Conservation (phyloP, 2,113 vertebrate genomes). For the Ageneiosus marmoratus region DNA sequence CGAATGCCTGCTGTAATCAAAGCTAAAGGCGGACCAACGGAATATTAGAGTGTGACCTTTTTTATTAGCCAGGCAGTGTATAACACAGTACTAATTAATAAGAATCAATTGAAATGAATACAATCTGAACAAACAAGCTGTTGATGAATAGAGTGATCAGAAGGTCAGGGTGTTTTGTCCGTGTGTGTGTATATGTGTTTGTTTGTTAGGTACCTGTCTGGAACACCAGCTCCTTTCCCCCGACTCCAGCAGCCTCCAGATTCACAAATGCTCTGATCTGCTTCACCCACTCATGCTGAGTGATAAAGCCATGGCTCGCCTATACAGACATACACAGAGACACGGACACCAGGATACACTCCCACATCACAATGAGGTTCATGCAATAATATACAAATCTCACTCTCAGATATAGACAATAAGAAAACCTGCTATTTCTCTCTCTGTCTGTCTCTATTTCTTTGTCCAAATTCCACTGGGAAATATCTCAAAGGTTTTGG, state of each 20-base stretch:
- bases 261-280: conserved; percentile 93
- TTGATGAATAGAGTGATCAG: too few species aligned
- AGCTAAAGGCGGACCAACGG: too few species aligned
- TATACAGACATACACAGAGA: conserved; percentile 54
- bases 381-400: background rate
- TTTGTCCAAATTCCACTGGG: background rate
- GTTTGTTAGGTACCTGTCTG: conserved; percentile 85
- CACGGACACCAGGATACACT: background rate
- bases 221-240: conserved; percentile 97
- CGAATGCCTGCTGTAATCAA: too few species aligned
- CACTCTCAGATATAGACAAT: background rate
- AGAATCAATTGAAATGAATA: too few species aligned
- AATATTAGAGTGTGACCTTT: too few species aligned
- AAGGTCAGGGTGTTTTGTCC: too few species aligned
- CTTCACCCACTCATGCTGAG: conserved; percentile 92
- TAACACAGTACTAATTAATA: too few species aligned
- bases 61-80: too few species aligned
- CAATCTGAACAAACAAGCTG: too few species aligned
- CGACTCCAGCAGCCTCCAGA: conserved; percentile 97
- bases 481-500: background rate
- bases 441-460: background rate
- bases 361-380: background rate
- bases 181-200: conserved; percentile 11
- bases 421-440: background rate
- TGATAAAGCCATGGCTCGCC: conserved; percentile 99